Conservation (phyloP, 2,113 vertebrate species). For the Larimichthys crocea region DNA sequence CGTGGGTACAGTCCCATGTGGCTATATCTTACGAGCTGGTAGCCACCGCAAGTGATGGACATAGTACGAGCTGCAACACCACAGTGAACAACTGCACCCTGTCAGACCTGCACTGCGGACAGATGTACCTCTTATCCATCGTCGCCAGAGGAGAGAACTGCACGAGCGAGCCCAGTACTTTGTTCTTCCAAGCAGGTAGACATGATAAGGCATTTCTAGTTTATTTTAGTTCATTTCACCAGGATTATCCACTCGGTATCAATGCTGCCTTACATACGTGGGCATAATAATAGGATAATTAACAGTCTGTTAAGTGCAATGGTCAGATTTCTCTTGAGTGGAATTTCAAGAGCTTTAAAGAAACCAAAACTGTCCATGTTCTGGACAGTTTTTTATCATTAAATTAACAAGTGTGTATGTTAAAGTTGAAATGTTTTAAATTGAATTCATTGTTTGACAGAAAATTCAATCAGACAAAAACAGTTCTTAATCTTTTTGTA, state of each 20-base stretch:
- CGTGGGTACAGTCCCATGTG: constrained; percentile 74
- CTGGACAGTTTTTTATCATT: neutral
- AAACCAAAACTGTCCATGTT: neutral
- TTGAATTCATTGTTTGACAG: too few species aligned
- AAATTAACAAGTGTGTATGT: neutral
- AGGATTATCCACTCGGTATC: neutral
- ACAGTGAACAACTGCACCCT: constrained; percentile 75
- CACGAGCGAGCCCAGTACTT: constrained; percentile 61
- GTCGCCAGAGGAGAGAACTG: constrained; percentile 73
- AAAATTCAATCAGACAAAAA: too few species aligned
- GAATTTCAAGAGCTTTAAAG: neutral
- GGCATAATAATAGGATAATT: neutral
- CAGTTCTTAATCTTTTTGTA: too few species aligned
- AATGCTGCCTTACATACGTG: neutral
- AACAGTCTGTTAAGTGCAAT: neutral
- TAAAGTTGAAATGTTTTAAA: too few species aligned
- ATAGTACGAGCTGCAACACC: constrained; percentile 56
- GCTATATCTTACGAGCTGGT: constrained; percentile 75
- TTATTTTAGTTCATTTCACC: neutral
- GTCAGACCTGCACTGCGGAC: constrained; percentile 75
- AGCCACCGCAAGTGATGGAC: constrained; percentile 68
- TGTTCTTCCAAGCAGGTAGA: constrained; percentile 75
- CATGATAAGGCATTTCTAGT: neutral
- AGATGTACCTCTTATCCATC: constrained; percentile 72
- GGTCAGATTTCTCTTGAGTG: neutral